A percentile compares a stretch with the other conserved stretches of the same genome.
phyloP scores from a whole-genome alignment of 2,888 invertebrate genomes.

The Asteroscopus sphinx region DNA sequence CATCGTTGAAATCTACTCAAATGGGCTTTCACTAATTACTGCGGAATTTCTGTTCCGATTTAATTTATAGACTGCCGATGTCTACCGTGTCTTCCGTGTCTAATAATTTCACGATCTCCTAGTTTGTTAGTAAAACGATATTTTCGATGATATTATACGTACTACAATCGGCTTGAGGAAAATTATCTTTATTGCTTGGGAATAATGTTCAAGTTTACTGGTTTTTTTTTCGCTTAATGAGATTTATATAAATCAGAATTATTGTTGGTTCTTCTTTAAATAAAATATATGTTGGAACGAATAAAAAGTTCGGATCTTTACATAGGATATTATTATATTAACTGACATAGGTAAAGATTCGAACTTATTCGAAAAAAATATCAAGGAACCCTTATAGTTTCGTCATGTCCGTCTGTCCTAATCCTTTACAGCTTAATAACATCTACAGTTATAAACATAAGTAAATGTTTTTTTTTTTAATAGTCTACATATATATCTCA shows the following conservation, averaged over 20 bases:
- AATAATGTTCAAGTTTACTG: conserved; percentile 15
- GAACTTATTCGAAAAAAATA: too few species aligned
- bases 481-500: too few species aligned
- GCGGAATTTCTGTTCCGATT: conserved; percentile 67
- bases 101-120: conserved; percentile 55
- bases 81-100: conserved; percentile 56
- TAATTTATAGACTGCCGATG: conserved; percentile 73
- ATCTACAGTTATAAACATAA: too few species aligned
- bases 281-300: too few species aligned
- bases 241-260: conserved; percentile 9
- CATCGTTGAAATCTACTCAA: conserved; percentile 62
- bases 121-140: conserved; percentile 43
- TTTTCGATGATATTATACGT: conserved; percentile 27
- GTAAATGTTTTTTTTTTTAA: too few species aligned
- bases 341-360: too few species aligned
- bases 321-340: too few species aligned
- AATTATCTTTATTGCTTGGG: conserved; percentile 9
- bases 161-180: conserved; percentile 3
- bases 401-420: too few species aligned
- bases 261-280: background rate
- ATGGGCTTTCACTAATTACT: conserved; percentile 72
- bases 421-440: too few species aligned
- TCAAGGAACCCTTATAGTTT: too few species aligned
- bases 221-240: conserved; percentile 20
- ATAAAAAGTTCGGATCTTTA: too few species aligned